Conservation (phyloP, 2,888 invertebrate genomes). For the Osmoderma eremita region DNA sequence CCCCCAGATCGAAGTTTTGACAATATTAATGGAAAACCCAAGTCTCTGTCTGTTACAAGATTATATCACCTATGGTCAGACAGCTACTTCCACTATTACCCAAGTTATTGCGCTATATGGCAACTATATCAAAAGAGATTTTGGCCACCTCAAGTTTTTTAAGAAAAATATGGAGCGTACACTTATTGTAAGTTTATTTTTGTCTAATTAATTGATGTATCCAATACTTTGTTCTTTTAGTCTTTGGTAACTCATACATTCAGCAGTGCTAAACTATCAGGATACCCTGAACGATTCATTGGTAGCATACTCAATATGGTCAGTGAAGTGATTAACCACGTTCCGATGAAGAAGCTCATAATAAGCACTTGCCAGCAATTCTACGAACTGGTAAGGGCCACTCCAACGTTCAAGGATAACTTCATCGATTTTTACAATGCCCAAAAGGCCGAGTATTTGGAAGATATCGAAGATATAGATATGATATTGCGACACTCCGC, state of each 20-base stretch:
- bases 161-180: conserved; percentile 1
- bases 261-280: not conserved
- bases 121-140: not conserved
- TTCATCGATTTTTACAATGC: conserved; percentile 4
- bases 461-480: not conserved
- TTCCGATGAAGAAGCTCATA: conserved; percentile 18
- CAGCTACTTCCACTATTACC: not conserved
- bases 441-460: not conserved
- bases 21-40: not conserved
- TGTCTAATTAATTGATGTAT: too few species aligned
- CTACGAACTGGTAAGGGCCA: not conserved
- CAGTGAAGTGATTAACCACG: not conserved
- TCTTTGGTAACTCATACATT: not conserved
- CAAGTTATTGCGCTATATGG: too few species aligned
- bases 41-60: not conserved
- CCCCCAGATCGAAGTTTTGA: not conserved
- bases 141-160: not conserved
- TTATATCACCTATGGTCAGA: not conserved
- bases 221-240: not conserved
- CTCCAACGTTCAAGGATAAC: not conserved
- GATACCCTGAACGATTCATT: not conserved
- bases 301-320: not conserved
- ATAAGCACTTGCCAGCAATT: not conserved
- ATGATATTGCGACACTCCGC: conserved; percentile 9
- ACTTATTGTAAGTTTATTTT: conserved; percentile 5